These are phyloP conservation scores for Lophochroa leadbeateri DNA, from an alignment of 2,113 vertebrate genomes.

Conservation along the genomic window DNA sequence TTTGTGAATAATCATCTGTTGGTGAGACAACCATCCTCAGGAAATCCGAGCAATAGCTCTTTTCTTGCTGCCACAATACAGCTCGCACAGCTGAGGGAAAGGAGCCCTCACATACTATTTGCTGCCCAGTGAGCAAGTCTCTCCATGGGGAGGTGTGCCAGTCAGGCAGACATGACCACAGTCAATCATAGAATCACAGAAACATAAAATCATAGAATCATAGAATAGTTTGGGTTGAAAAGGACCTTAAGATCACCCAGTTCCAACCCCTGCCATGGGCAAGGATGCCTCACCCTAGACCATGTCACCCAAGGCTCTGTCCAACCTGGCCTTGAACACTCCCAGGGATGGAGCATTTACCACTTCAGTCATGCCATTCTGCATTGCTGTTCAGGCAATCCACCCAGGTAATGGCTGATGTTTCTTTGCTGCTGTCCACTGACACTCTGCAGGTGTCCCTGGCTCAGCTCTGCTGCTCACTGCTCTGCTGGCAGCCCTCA, in stretches of 20 bases:
- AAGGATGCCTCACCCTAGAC: too few species aligned
- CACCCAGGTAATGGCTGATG: not conserved
- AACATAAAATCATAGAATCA: too few species aligned
- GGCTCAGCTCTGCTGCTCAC: not conserved
- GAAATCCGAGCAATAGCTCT: slow-evolving; percentile 51
- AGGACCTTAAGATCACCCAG: too few species aligned
- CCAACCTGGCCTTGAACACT: too few species aligned
- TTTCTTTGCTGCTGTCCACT: not conserved
- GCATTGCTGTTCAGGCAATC: not conserved
- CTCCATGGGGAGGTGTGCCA: rapidly evolving
- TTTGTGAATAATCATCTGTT: slow-evolving; percentile 21
- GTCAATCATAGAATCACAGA: not conserved
- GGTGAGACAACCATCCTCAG: slow-evolving; percentile 59
- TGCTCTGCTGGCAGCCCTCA: not conserved
- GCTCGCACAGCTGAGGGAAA: slow-evolving; percentile 23
- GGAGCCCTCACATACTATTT: not conserved
- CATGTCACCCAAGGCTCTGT: too few species aligned
- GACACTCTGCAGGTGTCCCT: not conserved
- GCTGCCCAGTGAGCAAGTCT: rapidly evolving
- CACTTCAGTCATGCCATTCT: not conserved
- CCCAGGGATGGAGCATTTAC: not conserved
- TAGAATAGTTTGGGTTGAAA: not conserved
- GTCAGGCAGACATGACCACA: rapidly evolving
- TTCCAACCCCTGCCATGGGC: too few species aligned
- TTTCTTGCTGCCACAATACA: slow-evolving; percentile 24